Base-by-base conservation (phyloP, 2,113 vertebrate genomes). In the Diphyllodes magnificus region DNA sequence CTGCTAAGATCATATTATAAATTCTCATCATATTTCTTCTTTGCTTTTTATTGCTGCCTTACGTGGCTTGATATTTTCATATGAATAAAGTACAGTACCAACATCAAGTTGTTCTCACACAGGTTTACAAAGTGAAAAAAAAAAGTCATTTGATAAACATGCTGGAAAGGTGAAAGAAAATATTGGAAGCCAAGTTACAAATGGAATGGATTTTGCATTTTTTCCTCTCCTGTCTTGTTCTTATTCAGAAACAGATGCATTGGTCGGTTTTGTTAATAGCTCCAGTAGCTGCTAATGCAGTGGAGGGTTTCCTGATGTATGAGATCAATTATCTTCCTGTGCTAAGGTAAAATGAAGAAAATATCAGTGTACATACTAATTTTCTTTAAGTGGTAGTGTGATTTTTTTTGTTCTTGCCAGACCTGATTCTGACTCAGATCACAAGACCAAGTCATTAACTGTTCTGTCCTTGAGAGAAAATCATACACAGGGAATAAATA, bases 61-160 rank as follows among this genome's bases (percentile, higher is more conserved):
- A 91, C 31, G 19, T 95, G 57, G 59, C 51, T 94, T 97, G 95
- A 96, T 79, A 88, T 96, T 96, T 98, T 97, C 79, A 93, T 95
- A 78, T 70, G 72, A 96, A 89, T 97, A 92, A 96, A 97, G 96
- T 91, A 91, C 65, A 77, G 56, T 65, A 59, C 16, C 44, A 80
- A 25, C 51, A 89, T 87, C 54, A 61, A 92, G 56, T 93, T 93
- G 82, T 92, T 96, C 50, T 94, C 42, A 59, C 16, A 40, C 44
- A 85, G 31, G 44, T 92, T 95, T 96, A 92, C 70, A 90, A 94
- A 93, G 39, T 2, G 2, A 33, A 33, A 30, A 86, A 93, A 86
- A 91, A 88, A 91, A 47, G 44, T 60, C 9, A 86, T 89, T 96
- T 49, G 71, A 90, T 95, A 95, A 96, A 94, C 61, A 47, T 49